Evolutionary conservation across 2,797 vertebrate genomes (phyloP).

Genomic region (Heliangelus exortis): DNA sequence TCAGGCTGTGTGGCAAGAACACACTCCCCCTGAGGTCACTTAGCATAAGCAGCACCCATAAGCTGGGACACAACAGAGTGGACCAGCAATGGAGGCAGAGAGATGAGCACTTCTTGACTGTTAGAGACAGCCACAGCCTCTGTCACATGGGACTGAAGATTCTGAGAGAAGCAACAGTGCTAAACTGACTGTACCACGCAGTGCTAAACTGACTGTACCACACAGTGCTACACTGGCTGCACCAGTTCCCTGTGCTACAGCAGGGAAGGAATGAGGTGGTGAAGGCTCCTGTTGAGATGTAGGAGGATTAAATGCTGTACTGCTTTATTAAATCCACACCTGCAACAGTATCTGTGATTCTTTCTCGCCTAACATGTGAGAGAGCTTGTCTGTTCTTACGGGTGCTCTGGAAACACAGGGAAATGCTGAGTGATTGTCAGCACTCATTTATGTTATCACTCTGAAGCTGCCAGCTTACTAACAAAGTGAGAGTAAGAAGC

Average conservation of each 20-base stretch:
- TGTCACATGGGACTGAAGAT: not conserved
- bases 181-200: not conserved
- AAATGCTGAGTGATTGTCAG: not conserved
- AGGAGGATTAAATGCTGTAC: not conserved
- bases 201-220: not conserved
- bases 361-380: not conserved
- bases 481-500: not conserved
- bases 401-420: not conserved
- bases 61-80: fast-evolving
- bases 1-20: not conserved
- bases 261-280: not conserved
- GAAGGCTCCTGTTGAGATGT: not conserved
- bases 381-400: not conserved
- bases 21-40: not conserved
- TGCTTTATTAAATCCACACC: slow-evolving; percentile 1
- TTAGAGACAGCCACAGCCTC: not conserved
- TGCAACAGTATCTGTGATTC: not conserved
- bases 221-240: not conserved
- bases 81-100: not conserved
- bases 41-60: not conserved
- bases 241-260: not conserved
- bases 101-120: not conserved
- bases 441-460: not conserved
- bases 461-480: not conserved
- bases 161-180: not conserved